Conservation (phyloP, 2,888 invertebrate species). For the Aphodius granarius region DNA sequence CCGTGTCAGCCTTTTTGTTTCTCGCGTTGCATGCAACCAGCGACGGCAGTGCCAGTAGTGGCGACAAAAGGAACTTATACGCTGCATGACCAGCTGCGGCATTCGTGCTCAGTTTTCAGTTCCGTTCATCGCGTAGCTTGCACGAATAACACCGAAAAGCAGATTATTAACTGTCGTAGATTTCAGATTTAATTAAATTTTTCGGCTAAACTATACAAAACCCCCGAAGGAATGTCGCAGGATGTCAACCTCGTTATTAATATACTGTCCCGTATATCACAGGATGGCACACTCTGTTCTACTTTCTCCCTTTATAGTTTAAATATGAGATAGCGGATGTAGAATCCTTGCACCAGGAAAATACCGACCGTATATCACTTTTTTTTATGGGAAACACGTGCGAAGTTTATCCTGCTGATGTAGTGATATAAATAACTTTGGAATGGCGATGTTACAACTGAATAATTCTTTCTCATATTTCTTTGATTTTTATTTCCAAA, state of each 20-base stretch:
- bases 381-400: background rate
- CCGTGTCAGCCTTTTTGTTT: background rate
- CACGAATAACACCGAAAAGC: background rate
- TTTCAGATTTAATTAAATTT: constrained; percentile 7
- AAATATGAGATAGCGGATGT: background rate
- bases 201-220: background rate
- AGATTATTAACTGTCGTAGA: constrained; percentile 12
- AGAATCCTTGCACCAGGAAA: background rate
- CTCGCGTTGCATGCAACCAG: background rate
- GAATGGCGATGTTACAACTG: background rate
- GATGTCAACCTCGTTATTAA: background rate
- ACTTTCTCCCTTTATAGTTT: background rate
- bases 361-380: background rate
- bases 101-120: background rate
- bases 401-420: background rate
- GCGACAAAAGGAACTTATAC: background rate
- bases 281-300: background rate
- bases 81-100: background rate
- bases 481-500: too few relatives aligned
- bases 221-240: background rate
- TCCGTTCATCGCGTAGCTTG: background rate
- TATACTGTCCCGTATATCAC: background rate
- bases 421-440: background rate
- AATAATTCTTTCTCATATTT: background rate
- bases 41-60: background rate